Base-by-base conservation (phyloP, 2,888 invertebrate species). In the Coenonympha glycerion region DNA sequence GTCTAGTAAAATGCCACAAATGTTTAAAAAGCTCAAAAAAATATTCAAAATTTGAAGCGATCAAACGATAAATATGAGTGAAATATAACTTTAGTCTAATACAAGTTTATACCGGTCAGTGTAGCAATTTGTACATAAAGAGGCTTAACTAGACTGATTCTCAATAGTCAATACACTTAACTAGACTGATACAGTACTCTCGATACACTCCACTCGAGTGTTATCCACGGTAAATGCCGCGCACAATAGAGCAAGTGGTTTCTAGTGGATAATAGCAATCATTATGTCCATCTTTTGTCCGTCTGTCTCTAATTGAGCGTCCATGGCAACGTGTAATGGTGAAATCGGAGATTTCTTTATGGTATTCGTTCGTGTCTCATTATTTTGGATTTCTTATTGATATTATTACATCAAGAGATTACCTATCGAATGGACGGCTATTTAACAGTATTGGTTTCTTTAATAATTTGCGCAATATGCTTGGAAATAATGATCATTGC, bases 261-360 rank as follows among this genome's bases (percentile, higher is more conserved):
- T 49, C 44, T 44, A 58, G 57, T 52, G 60, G 54, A 73, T 79
- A 79, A 77, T 74, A 64, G 62, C 64, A 57, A 69, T 73, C 68
- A 66, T 69, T 71, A 67, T 69, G 68, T 71, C 69, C 62, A 64
- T 62, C 73, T 71, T 69, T 78, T 76, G 76, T 77, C 71, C 73
- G 68, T 64, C 57, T 50, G 57, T 59, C 68, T 62, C 64, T 74
- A 71, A 73, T 75, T 73, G 68, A 60, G 66, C 60, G 57, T 52
- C 64, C 69, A 72, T 79, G 59, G 73, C 55, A 67, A 78, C 76
- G 53, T 48, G 44, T 44, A 44, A 53, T 51, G 51, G 47, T 49
- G 54, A 47, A 54, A 60, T 49, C 11, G 15, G 44, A 48, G 37
- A 49, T 49, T 49, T 21, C 36, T 34, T 11, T 37, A 37, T 47